Percentiles rank a stretch among this genome's conserved stretches.
These are phyloP conservation scores for Drosophila paracracens DNA, from an alignment of 2,888 invertebrate species.

Conservation along the genomic window DNA sequence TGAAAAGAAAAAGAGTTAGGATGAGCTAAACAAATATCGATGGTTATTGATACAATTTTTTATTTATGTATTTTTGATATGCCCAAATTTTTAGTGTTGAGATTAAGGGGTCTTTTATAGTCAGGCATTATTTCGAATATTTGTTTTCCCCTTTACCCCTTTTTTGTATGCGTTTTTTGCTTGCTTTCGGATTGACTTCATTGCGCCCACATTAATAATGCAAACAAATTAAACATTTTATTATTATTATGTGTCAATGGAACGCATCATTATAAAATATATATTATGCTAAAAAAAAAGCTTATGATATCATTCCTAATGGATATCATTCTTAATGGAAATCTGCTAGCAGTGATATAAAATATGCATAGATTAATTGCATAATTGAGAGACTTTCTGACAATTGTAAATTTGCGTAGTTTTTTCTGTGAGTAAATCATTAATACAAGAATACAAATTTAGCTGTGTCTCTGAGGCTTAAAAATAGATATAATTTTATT, in stretches of 20 bases:
- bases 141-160: not conserved
- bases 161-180: slow-evolving; percentile 20
- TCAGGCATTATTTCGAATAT: not conserved
- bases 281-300: slow-evolving; percentile 21
- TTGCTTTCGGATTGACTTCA: slow-evolving; percentile 38
- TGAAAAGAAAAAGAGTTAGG: not conserved
- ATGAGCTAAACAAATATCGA: not conserved
- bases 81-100: not conserved
- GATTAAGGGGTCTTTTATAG: slow-evolving; percentile 5
- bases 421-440: not conserved
- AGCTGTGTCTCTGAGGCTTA: not conserved
- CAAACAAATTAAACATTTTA: slow-evolving; percentile 65
- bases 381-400: slow-evolving; percentile 31
- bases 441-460: not conserved
- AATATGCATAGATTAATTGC: slow-evolving; percentile 36
- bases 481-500: not conserved
- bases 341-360: slow-evolving; percentile 15
- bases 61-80: not conserved
- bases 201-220: slow-evolving; percentile 71
- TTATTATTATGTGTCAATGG: slow-evolving; percentile 50
- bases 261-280: slow-evolving; percentile 13
- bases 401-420: not conserved
- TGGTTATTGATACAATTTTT: no score
- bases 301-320: not conserved
- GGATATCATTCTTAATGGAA: slow-evolving; percentile 7